phyloP scores from a whole-genome alignment of 2,797 vertebrate species.

The Emys orbicularis region DNA sequence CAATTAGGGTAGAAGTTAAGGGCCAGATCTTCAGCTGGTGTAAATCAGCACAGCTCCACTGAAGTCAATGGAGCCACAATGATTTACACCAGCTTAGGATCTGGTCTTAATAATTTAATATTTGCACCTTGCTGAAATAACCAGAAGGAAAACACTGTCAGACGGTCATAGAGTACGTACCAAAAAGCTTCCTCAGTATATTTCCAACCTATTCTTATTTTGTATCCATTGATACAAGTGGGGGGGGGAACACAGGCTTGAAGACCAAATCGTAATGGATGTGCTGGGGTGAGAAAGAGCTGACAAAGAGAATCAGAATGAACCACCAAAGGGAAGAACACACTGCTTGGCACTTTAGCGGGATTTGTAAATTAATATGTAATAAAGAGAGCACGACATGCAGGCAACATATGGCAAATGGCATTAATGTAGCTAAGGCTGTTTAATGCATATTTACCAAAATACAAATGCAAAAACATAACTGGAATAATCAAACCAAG shows the following conservation, averaged over 20 bases:
- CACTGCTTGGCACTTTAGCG: background rate
- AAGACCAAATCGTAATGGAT: background rate
- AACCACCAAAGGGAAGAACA: background rate
- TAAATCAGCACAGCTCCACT: rapidly evolving
- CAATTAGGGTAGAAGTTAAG: background rate
- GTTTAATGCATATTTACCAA: constrained; percentile 4
- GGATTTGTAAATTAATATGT: constrained; percentile 2
- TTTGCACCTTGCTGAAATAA: background rate
- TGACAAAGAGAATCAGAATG: constrained; percentile 6
- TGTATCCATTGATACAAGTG: rapidly evolving
- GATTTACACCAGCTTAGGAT: background rate
- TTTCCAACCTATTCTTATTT: background rate
- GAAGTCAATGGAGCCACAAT: background rate
- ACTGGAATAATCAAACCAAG: background rate
- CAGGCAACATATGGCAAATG: background rate
- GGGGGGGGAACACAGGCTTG: background rate
- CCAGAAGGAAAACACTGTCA: background rate
- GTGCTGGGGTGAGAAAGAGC: background rate
- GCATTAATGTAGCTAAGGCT: background rate
- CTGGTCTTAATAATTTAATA: background rate
- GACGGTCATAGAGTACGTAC: background rate
- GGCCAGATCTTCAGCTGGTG: background rate
- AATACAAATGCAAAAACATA: constrained; percentile 8
- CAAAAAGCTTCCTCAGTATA: background rate
- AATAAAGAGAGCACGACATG: background rate